Percentiles rank a stretch among this genome's conserved stretches.
Conservation (phyloP, 2,113 vertebrate genomes). For the Poeciliopsis prolifica region DNA sequence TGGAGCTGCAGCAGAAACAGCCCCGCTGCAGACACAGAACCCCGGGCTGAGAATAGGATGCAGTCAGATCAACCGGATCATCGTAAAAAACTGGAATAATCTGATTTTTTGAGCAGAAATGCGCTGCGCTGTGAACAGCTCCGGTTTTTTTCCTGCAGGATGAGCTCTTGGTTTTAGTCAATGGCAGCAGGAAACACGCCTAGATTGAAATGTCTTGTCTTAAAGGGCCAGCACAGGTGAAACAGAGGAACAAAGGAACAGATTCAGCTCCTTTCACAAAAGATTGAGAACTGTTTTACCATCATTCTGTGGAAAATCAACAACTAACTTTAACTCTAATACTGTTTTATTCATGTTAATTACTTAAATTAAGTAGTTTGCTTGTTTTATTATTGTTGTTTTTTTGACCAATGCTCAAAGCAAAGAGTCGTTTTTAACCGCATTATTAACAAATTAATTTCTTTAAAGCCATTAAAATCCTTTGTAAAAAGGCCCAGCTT, state of each 20-base stretch:
- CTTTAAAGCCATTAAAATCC: too few relatives aligned
- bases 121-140: conserved; percentile 28
- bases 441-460: too few relatives aligned
- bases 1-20: not conserved
- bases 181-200: conserved; percentile 85
- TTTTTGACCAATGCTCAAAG: too few relatives aligned
- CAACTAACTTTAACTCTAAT: not conserved
- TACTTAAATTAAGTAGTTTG: not conserved
- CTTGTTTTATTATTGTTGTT: too few relatives aligned
- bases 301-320: not conserved
- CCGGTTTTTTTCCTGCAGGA: conserved; percentile 57
- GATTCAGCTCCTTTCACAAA: not conserved
- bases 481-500: too few relatives aligned
- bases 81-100: not conserved
- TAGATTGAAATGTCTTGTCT: conserved; percentile 77
- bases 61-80: not conserved
- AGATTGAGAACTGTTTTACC: not conserved
- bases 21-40: not conserved
- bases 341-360: not conserved
- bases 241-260: conserved; percentile 69
- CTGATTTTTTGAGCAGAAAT: not conserved
- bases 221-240: conserved; percentile 79
- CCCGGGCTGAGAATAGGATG: not conserved
- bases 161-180: conserved; percentile 69
- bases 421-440: too few relatives aligned